A percentile compares a stretch with the other conserved stretches of the same genome.
Conservation (phyloP, 2,888 invertebrate species). For the Helleia helle region DNA sequence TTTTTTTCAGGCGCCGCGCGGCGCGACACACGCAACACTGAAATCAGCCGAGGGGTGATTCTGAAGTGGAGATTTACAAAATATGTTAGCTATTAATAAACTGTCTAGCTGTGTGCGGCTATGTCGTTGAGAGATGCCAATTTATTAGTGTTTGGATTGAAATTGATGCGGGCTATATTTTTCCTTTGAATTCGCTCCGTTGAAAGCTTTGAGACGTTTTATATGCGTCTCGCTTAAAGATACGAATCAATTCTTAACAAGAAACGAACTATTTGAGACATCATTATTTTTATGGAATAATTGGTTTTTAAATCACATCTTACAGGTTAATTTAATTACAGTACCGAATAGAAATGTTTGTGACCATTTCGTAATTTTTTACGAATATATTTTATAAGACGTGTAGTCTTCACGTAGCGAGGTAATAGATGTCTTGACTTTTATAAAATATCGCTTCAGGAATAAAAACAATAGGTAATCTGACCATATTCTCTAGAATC, state of each 20-base stretch:
- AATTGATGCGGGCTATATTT: constrained; percentile 70
- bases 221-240: constrained; percentile 44
- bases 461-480: no score
- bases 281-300: constrained; percentile 3
- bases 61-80: constrained; percentile 56
- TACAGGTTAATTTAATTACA: not conserved
- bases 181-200: constrained; percentile 61
- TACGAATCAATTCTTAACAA: constrained; percentile 55
- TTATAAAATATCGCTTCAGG: no score
- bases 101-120: constrained; percentile 39
- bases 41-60: constrained; percentile 54
- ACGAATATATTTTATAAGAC: not conserved
- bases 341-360: not conserved
- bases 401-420: no score
- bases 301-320: not conserved
- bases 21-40: constrained; percentile 53
- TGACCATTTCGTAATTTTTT: not conserved
- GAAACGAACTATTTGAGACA: constrained; percentile 5
- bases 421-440: no score
- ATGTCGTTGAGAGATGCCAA: constrained; percentile 63
- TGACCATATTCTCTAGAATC: no score
- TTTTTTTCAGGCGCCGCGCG: constrained; percentile 52
- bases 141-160: constrained; percentile 72
- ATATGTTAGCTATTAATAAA: constrained; percentile 66
- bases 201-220: constrained; percentile 59